Percentiles rank a stretch among this genome's conserved stretches.
Conservation (phyloP, 1,140 invertebrate genomes). For the Zaprionus capensis region DNA sequence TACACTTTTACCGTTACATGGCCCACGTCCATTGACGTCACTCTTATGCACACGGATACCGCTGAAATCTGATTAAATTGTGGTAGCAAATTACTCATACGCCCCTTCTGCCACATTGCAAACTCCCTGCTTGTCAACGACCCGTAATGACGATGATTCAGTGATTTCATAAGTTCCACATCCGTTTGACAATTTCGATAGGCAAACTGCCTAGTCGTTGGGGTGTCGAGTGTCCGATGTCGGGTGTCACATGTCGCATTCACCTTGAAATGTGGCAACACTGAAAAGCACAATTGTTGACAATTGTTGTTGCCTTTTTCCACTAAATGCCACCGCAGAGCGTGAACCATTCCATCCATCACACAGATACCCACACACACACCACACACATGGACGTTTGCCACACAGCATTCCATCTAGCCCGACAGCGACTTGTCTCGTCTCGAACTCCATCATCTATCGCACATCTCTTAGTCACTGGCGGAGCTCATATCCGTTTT, state of each 20-base stretch:
- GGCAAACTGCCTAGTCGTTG: constrained; percentile 24
- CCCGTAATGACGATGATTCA: constrained; percentile 73
- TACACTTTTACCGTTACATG: constrained; percentile 66
- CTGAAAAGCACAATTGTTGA: constrained; percentile 39
- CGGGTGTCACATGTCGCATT: constrained; percentile 59
- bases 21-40: constrained; percentile 65
- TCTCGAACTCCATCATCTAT: constrained; percentile 40
- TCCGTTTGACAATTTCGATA: constrained; percentile 52
- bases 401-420: constrained; percentile 24
- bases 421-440: background rate
- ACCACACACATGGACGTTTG: constrained; percentile 22
- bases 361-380: constrained; percentile 12
- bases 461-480: constrained; percentile 44
- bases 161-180: constrained; percentile 67
- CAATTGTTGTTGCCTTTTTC: constrained; percentile 11
- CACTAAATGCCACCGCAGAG: constrained; percentile 13
- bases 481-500: constrained; percentile 67
- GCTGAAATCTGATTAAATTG: constrained; percentile 71
- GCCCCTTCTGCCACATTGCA: constrained; percentile 41
- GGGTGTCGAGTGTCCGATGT: constrained; percentile 11
- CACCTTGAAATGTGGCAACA: constrained; percentile 71
- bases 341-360: background rate
- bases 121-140: constrained; percentile 35
- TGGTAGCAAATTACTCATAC: constrained; percentile 72
- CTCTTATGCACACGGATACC: constrained; percentile 13